Evolutionary conservation across 2,888 invertebrate genomes (phyloP).

Genomic region (Nomada ferruginata): DNA sequence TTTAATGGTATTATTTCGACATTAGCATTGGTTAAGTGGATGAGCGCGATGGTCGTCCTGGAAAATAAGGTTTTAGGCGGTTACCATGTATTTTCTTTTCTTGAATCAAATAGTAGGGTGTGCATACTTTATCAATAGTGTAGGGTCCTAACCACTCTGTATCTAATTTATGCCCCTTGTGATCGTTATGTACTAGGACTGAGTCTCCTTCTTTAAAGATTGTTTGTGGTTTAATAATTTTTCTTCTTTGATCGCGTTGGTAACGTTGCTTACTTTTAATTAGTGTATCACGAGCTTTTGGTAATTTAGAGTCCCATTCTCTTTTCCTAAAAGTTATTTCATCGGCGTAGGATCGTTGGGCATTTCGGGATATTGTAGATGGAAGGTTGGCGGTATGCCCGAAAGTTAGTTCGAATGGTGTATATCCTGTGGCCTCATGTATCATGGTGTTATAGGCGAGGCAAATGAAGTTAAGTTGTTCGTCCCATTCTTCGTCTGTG

Average conservation of each 20-base stretch:
- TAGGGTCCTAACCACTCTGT: conserved; percentile 6
- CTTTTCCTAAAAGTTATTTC: not conserved
- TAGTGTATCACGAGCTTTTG: not conserved
- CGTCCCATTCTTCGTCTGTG: conserved; percentile 5
- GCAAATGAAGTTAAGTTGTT: conserved; percentile 2
- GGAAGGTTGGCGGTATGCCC: no score
- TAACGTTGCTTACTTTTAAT: not conserved
- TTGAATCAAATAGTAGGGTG: not conserved
- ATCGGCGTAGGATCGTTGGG: not conserved
- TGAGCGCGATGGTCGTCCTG: not conserved
- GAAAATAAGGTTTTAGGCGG: conserved; percentile 18
- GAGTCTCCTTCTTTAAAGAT: not conserved
- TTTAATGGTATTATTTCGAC: not conserved
- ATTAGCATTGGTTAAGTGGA: not conserved
- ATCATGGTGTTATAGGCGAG: conserved; percentile 2
- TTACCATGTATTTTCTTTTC: conserved; percentile 14
- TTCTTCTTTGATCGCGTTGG: not conserved
- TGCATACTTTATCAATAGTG: not conserved
- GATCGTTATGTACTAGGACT: conserved; percentile 4
- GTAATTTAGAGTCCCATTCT: not conserved
- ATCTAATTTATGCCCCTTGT: not conserved
- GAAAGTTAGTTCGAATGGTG: no score
- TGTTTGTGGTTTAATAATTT: not conserved
- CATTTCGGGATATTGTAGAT: not conserved
- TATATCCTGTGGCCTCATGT: not conserved